Evolutionary conservation across 2,797 vertebrate species (phyloP).

Genomic region (Enteromius viviparus): DNA sequence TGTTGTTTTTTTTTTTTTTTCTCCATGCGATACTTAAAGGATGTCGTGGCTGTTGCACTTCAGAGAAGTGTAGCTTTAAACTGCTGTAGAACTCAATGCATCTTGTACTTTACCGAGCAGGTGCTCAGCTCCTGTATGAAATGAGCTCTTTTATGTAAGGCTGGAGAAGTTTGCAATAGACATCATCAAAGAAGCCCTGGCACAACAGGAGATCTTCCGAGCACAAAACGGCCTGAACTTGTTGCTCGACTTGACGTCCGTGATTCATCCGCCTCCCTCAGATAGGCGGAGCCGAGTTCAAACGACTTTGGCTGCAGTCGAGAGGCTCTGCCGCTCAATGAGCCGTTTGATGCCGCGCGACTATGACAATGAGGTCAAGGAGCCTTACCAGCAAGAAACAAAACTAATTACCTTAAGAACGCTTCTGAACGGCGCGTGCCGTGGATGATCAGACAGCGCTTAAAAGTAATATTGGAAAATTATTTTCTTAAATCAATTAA

Average conservation of each 20-base stretch:
- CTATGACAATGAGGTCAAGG: slow-evolving; percentile 40
- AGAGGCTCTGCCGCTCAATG: slow-evolving; percentile 2
- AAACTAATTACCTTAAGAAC: slow-evolving; percentile 30
- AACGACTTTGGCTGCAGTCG: slow-evolving; percentile 16
- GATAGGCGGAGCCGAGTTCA: slow-evolving; percentile 61
- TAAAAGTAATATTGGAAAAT: slow-evolving; percentile 47
- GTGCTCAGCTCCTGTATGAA: slow-evolving; percentile 41
- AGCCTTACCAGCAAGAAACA: slow-evolving; percentile 23
- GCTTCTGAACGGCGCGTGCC: slow-evolving; percentile 7
- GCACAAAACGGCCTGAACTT: slow-evolving; percentile 75
- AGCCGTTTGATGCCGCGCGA: slow-evolving; percentile 17
- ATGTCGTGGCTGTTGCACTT: slow-evolving; percentile 31
- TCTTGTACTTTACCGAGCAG: slow-evolving; percentile 42
- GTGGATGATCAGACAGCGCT: slow-evolving; percentile 18
- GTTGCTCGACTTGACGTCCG: slow-evolving; percentile 75
- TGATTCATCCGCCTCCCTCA: slow-evolving; percentile 56
- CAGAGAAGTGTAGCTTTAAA: slow-evolving; percentile 40
- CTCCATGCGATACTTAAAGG: slow-evolving; percentile 17
- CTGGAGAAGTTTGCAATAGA: slow-evolving; percentile 69
- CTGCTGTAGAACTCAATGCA: slow-evolving; percentile 23
- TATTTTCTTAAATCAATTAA: slow-evolving; percentile 37
- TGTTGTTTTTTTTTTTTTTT: neutral
- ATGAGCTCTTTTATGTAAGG: slow-evolving; percentile 40
- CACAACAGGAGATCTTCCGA: slow-evolving; percentile 69
- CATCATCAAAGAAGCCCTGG: slow-evolving; percentile 70